Evolutionary conservation across 2,113 vertebrate genomes (phyloP).

Genomic region (Harpagus bidentatus): DNA sequence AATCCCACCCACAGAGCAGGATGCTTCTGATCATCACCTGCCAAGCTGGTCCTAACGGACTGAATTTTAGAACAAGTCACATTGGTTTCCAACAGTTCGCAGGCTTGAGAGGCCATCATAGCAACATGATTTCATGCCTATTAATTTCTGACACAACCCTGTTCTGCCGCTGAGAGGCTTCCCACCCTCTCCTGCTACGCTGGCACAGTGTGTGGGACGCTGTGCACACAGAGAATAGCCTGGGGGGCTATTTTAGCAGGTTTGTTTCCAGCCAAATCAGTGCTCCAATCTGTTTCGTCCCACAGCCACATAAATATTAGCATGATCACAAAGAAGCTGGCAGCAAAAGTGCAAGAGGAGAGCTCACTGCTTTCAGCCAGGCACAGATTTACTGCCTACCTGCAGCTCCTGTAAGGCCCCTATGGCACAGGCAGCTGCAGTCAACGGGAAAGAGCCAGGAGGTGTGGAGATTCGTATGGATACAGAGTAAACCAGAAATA

Average conservation of each 20-base stretch:
- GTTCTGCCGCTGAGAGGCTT: not conserved
- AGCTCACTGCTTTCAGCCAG: rapidly evolving
- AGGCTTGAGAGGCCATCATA: not conserved
- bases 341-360: not conserved
- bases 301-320: not conserved
- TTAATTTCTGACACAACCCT: not conserved
- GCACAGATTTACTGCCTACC: not conserved
- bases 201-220: not conserved
- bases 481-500: not conserved
- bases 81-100: not conserved
- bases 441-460: not conserved
- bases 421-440: not conserved
- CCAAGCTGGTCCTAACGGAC: not conserved
- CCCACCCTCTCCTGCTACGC: not conserved
- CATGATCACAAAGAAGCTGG: not conserved
- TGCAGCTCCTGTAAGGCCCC: not conserved
- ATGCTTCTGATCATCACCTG: not conserved
- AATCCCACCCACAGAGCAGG: not conserved
- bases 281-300: not conserved
- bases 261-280: not conserved
- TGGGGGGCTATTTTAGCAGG: not conserved
- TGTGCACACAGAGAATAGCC: not conserved
- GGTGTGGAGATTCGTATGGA: rapidly evolving
- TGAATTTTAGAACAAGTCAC: not conserved
- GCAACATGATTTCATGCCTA: not conserved